Conservation (phyloP, 2,113 vertebrate species). For the Erythrocercus mccallii region DNA sequence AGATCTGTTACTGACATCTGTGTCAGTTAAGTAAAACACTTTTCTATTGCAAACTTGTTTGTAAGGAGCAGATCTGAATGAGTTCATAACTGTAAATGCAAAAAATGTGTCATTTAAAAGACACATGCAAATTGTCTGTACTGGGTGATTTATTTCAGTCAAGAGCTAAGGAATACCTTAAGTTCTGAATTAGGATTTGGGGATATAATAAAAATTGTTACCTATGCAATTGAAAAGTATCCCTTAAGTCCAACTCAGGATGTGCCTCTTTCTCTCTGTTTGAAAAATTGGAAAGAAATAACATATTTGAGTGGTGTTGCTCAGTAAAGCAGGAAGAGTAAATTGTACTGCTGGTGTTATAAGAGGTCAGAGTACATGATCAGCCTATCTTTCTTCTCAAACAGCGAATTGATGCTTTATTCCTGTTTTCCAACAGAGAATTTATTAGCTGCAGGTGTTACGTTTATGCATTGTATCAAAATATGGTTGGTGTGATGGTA, state of each 20-base stretch:
- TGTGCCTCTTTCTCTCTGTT: background rate
- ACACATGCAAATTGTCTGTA: background rate
- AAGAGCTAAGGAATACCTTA: background rate
- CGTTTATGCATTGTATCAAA: background rate
- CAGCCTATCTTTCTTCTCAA: background rate
- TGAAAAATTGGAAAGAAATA: background rate
- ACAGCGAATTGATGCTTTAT: background rate
- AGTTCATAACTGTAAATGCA: background rate
- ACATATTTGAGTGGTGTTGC: background rate
- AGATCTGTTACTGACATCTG: background rate
- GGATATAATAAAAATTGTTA: background rate
- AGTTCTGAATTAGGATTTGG: background rate
- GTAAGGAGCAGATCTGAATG: background rate
- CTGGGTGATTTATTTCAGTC: background rate
- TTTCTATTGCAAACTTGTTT: background rate
- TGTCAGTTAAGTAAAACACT: background rate
- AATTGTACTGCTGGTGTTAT: background rate
- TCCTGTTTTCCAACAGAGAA: background rate
- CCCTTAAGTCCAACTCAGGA: background rate
- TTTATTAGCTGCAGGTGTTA: background rate
- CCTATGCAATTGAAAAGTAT: background rate
- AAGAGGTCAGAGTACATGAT: background rate
- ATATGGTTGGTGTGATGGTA: background rate
- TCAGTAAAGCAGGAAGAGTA: background rate
- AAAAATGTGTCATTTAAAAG: background rate